Evolutionary conservation across 2,888 invertebrate genomes (phyloP).

Genomic region (Drosophila falleni): DNA sequence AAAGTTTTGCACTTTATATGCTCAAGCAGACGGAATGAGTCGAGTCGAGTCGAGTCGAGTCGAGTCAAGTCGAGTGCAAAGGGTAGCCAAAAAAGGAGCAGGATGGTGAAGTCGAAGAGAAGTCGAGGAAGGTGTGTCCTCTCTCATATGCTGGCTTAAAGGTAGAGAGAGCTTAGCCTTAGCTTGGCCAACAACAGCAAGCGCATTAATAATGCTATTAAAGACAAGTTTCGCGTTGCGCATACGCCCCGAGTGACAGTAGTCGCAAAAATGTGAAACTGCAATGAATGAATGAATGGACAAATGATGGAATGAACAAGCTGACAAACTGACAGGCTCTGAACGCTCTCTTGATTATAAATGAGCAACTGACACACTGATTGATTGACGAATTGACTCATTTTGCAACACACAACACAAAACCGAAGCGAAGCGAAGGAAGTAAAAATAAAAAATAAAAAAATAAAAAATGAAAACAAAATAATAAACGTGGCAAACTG

Average conservation of each 20-base stretch:
- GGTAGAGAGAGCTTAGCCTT: neutral
- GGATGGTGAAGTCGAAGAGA: neutral
- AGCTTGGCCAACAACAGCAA: slow-evolving; percentile 19
- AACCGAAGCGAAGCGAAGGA: slow-evolving; percentile 23
- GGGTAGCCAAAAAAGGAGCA: slow-evolving; percentile 10
- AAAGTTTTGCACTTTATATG: slow-evolving; percentile 72
- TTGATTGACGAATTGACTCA: slow-evolving; percentile 81
- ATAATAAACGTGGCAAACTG: neutral
- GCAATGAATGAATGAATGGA: slow-evolving; percentile 36
- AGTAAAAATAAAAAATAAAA: slow-evolving; percentile 1
- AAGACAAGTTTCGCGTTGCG: slow-evolving; percentile 58
- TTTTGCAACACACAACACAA: slow-evolving; percentile 42
- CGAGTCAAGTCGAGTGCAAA: slow-evolving; percentile 34
- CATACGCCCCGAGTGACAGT: slow-evolving; percentile 71
- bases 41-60: slow-evolving; percentile 34
- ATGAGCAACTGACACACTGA: slow-evolving; percentile 79
- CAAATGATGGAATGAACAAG: slow-evolving; percentile 48
- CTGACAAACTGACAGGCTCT: slow-evolving; percentile 45
- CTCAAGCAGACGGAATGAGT: slow-evolving; percentile 55
- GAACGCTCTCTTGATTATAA: slow-evolving; percentile 54
- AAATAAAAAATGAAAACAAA: neutral
- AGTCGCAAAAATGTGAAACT: slow-evolving; percentile 40
- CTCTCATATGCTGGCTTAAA: slow-evolving; percentile 33
- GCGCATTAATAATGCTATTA: slow-evolving; percentile 74
- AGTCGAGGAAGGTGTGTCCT: neutral